Conservation (phyloP, 2,797 vertebrate species). For the Acanthornis magna region DNA sequence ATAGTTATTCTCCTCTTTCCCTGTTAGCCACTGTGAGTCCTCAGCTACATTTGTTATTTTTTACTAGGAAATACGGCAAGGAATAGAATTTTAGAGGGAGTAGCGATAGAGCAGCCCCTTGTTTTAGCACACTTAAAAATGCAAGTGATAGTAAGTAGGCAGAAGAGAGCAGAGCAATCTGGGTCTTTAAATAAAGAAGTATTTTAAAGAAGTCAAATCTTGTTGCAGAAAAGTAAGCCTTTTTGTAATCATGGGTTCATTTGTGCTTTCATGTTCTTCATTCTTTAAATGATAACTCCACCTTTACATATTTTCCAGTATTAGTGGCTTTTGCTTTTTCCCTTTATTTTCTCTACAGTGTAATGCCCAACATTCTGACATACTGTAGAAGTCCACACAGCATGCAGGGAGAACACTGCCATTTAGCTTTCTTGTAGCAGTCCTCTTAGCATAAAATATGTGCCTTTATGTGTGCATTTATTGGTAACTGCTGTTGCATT, state of each 20-base stretch:
- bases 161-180: neutral
- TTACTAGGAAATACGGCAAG: neutral
- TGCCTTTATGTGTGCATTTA: neutral
- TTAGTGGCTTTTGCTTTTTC: neutral
- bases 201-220: neutral
- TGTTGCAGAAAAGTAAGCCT: neutral
- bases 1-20: neutral
- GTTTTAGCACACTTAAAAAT: neutral
- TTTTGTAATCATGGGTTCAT: neutral
- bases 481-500: neutral
- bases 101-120: neutral
- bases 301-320: neutral
- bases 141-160: neutral
- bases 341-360: neutral
- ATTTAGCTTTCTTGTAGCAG: neutral
- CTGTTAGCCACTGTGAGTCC: neutral
- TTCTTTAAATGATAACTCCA: neutral
- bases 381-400: neutral
- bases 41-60: neutral
- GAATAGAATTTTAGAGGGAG: neutral
- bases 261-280: neutral
- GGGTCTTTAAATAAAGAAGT: neutral
- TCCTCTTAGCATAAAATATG: neutral
- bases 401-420: neutral
- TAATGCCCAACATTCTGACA: neutral